Evolutionary conservation across 2,888 invertebrate genomes (phyloP).

Genomic region (Nomada goodeniana): DNA sequence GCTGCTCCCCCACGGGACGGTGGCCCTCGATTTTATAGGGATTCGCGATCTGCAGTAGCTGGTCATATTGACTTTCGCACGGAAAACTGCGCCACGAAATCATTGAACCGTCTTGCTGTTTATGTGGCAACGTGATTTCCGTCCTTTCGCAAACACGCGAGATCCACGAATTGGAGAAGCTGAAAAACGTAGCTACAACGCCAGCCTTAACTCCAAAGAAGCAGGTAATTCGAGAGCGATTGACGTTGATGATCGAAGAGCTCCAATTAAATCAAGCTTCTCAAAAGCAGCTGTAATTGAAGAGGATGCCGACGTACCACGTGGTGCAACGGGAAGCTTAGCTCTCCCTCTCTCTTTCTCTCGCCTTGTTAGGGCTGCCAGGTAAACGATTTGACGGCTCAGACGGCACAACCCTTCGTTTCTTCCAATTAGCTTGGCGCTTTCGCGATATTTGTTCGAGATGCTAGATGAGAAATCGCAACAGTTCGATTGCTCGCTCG

Average conservation of each 20-base stretch:
- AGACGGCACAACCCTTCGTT: constrained; percentile 44
- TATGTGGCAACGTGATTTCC: constrained; percentile 56
- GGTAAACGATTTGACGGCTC: constrained; percentile 47
- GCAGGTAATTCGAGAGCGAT: constrained; percentile 30
- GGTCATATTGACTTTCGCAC: constrained; percentile 62
- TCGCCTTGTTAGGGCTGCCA: constrained; percentile 21
- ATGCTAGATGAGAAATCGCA: constrained; percentile 13
- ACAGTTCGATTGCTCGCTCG: constrained; percentile 33
- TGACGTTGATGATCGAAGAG: constrained; percentile 55
- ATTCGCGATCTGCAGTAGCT: constrained; percentile 61
- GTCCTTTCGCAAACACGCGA: constrained; percentile 23
- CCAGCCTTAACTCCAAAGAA: neutral
- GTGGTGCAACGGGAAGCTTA: constrained; percentile 27
- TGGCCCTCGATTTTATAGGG: constrained; percentile 51
- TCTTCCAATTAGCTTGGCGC: constrained; percentile 63
- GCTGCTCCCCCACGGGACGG: constrained; percentile 48
- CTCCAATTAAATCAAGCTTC: constrained; percentile 57
- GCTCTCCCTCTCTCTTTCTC: constrained; percentile 22
- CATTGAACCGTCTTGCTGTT: constrained; percentile 33
- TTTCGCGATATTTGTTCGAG: constrained; percentile 29
- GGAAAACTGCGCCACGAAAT: constrained; percentile 40
- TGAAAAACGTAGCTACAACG: neutral
- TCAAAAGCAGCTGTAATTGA: constrained; percentile 63
- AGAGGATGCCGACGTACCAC: constrained; percentile 43
- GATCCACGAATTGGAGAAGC: neutral